Conservation (phyloP, 2,888 invertebrate genomes). For the Perdita meconis region DNA sequence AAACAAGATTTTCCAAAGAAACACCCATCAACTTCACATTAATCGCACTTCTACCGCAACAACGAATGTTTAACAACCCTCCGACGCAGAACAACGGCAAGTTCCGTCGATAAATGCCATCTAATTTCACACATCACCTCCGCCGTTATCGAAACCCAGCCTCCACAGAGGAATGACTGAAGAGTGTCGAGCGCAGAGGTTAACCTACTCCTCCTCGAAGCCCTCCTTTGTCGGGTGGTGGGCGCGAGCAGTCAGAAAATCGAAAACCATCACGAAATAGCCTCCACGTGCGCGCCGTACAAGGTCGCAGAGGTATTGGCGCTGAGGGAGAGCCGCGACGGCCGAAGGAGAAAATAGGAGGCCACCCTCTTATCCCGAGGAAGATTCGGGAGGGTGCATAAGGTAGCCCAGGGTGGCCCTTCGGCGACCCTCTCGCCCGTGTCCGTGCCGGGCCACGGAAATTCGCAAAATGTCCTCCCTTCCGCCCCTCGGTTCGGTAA, state of each 20-base stretch:
- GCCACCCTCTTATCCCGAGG: slow-evolving; percentile 50
- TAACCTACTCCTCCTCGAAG: not conserved
- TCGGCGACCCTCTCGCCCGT: slow-evolving; percentile 43
- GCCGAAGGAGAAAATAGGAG: slow-evolving; percentile 56
- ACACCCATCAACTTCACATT: too few species aligned
- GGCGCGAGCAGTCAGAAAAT: slow-evolving; percentile 60
- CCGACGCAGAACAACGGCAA: too few species aligned
- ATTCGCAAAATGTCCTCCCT: slow-evolving; percentile 77
- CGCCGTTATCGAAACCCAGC: too few species aligned
- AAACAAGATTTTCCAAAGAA: too few species aligned
- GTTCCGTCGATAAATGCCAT: too few species aligned
- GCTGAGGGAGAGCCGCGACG: slow-evolving; percentile 55
- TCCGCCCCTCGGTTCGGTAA: too few species aligned
- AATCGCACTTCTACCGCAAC: too few species aligned
- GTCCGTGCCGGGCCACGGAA: slow-evolving; percentile 62
- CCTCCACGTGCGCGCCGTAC: slow-evolving; percentile 51
- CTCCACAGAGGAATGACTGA: not conserved
- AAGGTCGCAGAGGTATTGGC: slow-evolving; percentile 72
- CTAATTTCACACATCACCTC: too few species aligned
- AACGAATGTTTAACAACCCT: too few species aligned
- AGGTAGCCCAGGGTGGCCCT: slow-evolving; percentile 50
- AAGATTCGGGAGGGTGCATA: slow-evolving; percentile 61
- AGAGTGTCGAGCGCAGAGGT: too few species aligned
- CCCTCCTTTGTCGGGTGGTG: not conserved
- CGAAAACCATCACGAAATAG: slow-evolving; percentile 70